Evolutionary conservation across 2,888 invertebrate species (phyloP).

Genomic region (Amphipoea lucens): DNA sequence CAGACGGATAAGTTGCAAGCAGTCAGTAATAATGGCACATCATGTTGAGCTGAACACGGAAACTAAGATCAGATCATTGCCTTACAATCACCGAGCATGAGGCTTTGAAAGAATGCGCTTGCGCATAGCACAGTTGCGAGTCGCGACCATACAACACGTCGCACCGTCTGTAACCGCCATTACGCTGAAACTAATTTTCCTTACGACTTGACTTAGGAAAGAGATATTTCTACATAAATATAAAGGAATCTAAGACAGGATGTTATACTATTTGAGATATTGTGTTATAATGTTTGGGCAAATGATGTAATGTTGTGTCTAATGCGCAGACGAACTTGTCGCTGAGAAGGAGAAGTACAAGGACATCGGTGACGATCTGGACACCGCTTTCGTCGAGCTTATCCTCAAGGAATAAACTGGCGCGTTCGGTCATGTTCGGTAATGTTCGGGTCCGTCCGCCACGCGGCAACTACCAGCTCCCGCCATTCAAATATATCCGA

Average conservation of each 20-base stretch:
- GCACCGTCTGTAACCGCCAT: slow-evolving; percentile 70
- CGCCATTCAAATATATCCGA: slow-evolving; percentile 82
- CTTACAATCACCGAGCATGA: slow-evolving; percentile 50
- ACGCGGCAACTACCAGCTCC: slow-evolving; percentile 71
- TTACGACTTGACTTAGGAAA: slow-evolving; percentile 83
- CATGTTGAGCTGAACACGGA: slow-evolving; percentile 14
- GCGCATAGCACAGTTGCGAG: slow-evolving; percentile 37
- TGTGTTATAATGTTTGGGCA: slow-evolving; percentile 41
- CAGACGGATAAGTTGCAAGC: slow-evolving; percentile 66
- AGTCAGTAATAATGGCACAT: slow-evolving; percentile 8
- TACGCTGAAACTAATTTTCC: slow-evolving; percentile 76
- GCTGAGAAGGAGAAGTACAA: slow-evolving; percentile 99
- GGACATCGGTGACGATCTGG: slow-evolving; percentile 99
- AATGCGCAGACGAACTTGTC: slow-evolving; percentile 96
- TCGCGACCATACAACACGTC: slow-evolving; percentile 42
- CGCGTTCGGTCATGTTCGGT: slow-evolving; percentile 50
- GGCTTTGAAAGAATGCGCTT: slow-evolving; percentile 47
- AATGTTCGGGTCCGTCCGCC: slow-evolving; percentile 57
- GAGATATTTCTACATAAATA: slow-evolving; percentile 19
- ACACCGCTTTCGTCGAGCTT: slow-evolving; percentile 99
- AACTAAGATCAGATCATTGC: slow-evolving; percentile 31
- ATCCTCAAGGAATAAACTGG: slow-evolving; percentile 92
- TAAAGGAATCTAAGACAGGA: slow-evolving; percentile 37
- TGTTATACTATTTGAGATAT: slow-evolving; percentile 36
- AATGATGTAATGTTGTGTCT: slow-evolving; percentile 62